phyloP scores from a whole-genome alignment of 2,113 vertebrate genomes.

The Plectropomus leopardus region DNA sequence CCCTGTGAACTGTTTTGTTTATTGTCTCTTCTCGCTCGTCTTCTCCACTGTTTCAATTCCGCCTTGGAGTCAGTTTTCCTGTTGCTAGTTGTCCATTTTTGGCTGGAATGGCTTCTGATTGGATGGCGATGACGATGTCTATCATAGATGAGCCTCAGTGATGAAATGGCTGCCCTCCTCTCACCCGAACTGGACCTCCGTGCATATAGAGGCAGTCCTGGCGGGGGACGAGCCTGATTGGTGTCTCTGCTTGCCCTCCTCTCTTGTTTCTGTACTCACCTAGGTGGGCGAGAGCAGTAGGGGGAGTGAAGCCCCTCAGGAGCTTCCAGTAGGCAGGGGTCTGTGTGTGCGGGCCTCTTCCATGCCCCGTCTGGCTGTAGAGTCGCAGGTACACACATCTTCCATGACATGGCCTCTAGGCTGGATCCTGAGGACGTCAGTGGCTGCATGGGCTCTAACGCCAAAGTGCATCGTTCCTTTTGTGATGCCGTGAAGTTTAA shows the following conservation, averaged over 20 bases:
- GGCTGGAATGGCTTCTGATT: constrained; percentile 78
- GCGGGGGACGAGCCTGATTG: constrained; percentile 48
- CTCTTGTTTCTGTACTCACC: constrained; percentile 77
- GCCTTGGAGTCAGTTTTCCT: constrained; percentile 49
- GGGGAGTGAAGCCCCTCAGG: constrained; percentile 73
- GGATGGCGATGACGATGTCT: constrained; percentile 58
- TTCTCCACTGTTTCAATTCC: constrained; percentile 47
- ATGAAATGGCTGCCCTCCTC: constrained; percentile 36
- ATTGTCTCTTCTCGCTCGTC: constrained; percentile 27
- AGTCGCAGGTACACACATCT: constrained; percentile 89
- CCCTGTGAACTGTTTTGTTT: constrained; percentile 52
- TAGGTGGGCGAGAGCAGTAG: constrained; percentile 80
- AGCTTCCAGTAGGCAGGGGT: constrained; percentile 75
- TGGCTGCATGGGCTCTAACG: constrained; percentile 71
- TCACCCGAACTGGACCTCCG: constrained; percentile 33
- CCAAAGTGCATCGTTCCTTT: constrained; percentile 37
- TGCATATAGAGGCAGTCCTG: constrained; percentile 23
- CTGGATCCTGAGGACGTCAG: constrained; percentile 49
- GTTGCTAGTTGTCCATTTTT: constrained; percentile 56
- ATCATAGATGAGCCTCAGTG: constrained; percentile 47
- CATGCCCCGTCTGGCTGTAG: constrained; percentile 95
- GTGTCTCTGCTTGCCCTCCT: constrained; percentile 73
- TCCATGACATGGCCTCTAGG: constrained; percentile 52
- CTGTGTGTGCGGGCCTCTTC: constrained; percentile 90
- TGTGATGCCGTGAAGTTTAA: constrained; percentile 42